Conservation (phyloP, 2,888 invertebrate species). For the Chaetogeoica ovagalla region DNA sequence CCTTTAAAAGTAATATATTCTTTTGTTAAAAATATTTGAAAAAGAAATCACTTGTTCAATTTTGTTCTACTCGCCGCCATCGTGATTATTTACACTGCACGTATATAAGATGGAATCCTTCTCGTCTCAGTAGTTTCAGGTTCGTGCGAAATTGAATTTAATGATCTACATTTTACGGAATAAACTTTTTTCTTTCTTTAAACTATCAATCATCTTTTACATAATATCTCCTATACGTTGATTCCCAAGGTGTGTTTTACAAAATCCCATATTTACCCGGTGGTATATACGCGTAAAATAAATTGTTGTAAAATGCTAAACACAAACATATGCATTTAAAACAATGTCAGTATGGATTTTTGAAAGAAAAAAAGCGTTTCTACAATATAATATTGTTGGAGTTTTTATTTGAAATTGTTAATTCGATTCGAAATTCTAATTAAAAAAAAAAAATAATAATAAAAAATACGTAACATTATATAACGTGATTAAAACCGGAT, state of each 20-base stretch:
- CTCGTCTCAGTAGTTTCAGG: not conserved
- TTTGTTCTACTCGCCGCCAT: not conserved
- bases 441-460: not conserved
- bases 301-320: not conserved
- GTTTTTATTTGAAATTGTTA: not conserved
- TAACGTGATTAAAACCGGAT: not conserved
- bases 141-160: not conserved
- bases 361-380: not conserved
- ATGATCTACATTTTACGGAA: not conserved
- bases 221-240: not conserved
- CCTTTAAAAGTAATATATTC: too few relatives aligned
- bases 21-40: too few relatives aligned
- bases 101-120: not conserved
- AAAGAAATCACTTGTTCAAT: too few relatives aligned
- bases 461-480: not conserved
- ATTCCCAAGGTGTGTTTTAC: not conserved
- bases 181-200: not conserved
- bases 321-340: not conserved
- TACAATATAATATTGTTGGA: too few relatives aligned
- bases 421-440: not conserved
- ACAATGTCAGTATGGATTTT: not conserved
- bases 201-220: constrained; percentile 19
- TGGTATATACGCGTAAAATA: not conserved
- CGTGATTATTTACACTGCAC: not conserved
- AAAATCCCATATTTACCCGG: not conserved